Evolutionary conservation across 2,888 invertebrate species (phyloP), one percentile per base, ranked within the genome.

Genomic region (Argyresthia goedartella): DNA sequence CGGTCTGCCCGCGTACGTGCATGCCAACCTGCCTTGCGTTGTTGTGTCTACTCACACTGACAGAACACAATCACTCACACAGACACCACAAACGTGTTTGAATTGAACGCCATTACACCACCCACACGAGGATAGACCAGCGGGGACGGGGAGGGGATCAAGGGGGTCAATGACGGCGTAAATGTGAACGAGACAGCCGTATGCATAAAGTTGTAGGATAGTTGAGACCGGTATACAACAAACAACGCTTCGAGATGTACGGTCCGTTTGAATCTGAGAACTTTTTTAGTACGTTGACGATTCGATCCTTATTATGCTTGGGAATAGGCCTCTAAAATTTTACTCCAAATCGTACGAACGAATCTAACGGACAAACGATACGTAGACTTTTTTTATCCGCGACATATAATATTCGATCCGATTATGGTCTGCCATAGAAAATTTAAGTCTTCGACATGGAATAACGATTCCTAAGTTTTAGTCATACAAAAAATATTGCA

Each of bases 121-220:
- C 45, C 16, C 46, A 11, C 25, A 13, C 14, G 43, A 8, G 14
- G 8, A 46, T 46, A 25, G 46, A 16, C 25, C 16, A 16, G 46
- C 10, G 25, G 33, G 62, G 71, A 63, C 10, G 25, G 33, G 62
- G 71, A 63, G 72, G 76, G 74, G 74, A 69, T 69, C 71, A 68
- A 71, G 59, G 60, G 62, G 65, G 66, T 82, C 81, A 82, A 76
- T 81, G 81, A 80, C 81, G 82, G 73, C 70, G 60, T 59, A 59
- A 61, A 53, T 64, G 61, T 60, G 65, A 75, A 52, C 60, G 66
- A 64, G 69, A 69, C 42, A 56, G 56, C 42, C 33, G 53, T 51
- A 51, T 59, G 55, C 10, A 42, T 11, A 51, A 46, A 35, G 35
- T 13, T 3, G 53, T 48, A 15, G 43, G 50, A 58, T 56, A 55